phyloP scores from a whole-genome alignment of 2,797 vertebrate species.

The Phalanger gymnotis region DNA sequence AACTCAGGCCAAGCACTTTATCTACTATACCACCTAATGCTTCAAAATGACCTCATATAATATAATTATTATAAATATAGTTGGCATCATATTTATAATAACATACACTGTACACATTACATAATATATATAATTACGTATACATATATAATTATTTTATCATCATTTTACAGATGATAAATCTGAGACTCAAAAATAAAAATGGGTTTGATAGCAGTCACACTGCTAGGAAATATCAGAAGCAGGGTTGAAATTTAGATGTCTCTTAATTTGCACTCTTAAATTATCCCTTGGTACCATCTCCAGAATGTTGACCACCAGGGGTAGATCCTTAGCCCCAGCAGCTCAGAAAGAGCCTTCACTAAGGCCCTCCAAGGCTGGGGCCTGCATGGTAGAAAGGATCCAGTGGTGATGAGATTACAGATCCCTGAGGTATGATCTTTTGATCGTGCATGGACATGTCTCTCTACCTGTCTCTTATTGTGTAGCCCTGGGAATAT shows the following conservation, averaged over 20 bases:
- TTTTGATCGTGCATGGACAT: too few relatives aligned
- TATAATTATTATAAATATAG: neutral
- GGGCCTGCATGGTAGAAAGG: too few relatives aligned
- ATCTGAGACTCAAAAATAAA: neutral
- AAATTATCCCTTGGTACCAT: neutral
- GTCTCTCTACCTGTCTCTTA: neutral
- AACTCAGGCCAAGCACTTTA: neutral
- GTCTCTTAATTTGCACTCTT: neutral
- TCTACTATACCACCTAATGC: neutral
- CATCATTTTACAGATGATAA: neutral
- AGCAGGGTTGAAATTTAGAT: neutral
- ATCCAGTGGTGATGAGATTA: neutral
- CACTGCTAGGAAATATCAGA: neutral
- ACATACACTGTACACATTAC: neutral
- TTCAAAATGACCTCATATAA: neutral
- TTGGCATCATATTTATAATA: neutral
- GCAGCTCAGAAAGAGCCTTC: neutral
- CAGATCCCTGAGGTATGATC: neutral
- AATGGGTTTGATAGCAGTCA: neutral
- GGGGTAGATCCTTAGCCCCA: neutral
- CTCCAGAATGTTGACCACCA: constrained; percentile 50
- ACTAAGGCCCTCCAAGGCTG: neutral
- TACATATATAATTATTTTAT: neutral
- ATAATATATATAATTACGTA: neutral
- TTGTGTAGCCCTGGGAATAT: constrained; percentile 76